Conservation (phyloP, 2,797 vertebrate species). For the Pitangus sulphuratus region DNA sequence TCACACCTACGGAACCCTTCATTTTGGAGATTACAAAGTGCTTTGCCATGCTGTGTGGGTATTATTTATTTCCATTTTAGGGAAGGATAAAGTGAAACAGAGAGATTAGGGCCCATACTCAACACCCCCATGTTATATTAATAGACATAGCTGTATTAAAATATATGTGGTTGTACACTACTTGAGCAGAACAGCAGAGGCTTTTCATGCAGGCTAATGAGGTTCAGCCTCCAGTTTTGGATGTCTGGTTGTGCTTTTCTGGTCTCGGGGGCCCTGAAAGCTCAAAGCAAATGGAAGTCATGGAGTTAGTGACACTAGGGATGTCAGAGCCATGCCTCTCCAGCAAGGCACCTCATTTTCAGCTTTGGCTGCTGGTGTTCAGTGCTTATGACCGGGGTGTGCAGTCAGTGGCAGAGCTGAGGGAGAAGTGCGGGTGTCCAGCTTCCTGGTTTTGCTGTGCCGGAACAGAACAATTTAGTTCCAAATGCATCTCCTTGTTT, state of each 20-base stretch:
- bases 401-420: background rate
- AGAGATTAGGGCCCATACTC: background rate
- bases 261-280: background rate
- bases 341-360: background rate
- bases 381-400: background rate
- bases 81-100: background rate
- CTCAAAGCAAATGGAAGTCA: background rate
- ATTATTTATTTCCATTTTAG: constrained; percentile 6
- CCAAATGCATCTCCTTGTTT: background rate
- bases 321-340: background rate
- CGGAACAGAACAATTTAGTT: background rate
- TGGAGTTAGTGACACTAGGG: background rate
- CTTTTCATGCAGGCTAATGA: background rate
- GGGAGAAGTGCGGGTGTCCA: background rate
- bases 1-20: constrained; percentile 21
- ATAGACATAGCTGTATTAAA: background rate
- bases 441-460: background rate
- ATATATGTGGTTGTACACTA: background rate
- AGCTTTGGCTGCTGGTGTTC: background rate
- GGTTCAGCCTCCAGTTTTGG: background rate
- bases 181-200: background rate
- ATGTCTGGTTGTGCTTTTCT: background rate
- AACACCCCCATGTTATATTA: background rate
- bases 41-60: background rate
- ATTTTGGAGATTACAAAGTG: constrained; percentile 1